Evolutionary conservation across 1,140 invertebrate genomes (phyloP), one percentile per base, ranked within the genome.

Genomic region (Drosophila auraria): DNA sequence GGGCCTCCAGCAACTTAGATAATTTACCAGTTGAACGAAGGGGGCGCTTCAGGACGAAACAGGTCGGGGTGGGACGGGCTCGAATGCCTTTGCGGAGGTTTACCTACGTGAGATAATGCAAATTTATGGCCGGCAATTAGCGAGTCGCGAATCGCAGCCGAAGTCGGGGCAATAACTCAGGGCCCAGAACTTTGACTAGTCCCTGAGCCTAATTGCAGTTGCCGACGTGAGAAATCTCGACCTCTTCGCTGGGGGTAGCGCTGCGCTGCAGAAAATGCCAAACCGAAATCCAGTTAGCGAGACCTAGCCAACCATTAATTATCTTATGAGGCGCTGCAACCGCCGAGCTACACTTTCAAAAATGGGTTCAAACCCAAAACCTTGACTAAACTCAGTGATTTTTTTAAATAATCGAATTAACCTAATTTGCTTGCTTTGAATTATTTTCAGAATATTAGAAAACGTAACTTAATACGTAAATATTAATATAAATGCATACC

Each of bases 41-140:
- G 51, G 44, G 33, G 27, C 6, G 17, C 50, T 42, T 6, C 33
- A 14, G 51, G 15, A 38, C 25, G 36, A 17, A 23, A 2, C 17
- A 2, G 12, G 33, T 23, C 17, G 23, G 42, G 5, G 54, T 47
- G 50, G 63, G 56, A 70, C 47, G 60, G 69, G 71, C 51, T 51
- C 56, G 60, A 56, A 54, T 51, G 75, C 63, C 70, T 65, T 49
- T 69, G 47, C 49, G 49, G 63, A 54, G 51, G 72, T 54, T 74
- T 58, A 47, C 42, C 61, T 89, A 89, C 84, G 86, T 89, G 84
- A 82, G 84, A 90, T 89, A 89, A 89, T 89, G 86, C 82, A 89
- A 84, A 89, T 89, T 89, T 89, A 89, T 89, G 82, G 86, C 78
- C 73, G 86, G 86, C 86, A 90, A 89, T 89, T 89, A 89, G 84